A percentile compares a stretch with the other conserved stretches of the same genome.
phyloP scores from a whole-genome alignment of 2,113 vertebrate species.

The Brienomyrus brachyistius region DNA sequence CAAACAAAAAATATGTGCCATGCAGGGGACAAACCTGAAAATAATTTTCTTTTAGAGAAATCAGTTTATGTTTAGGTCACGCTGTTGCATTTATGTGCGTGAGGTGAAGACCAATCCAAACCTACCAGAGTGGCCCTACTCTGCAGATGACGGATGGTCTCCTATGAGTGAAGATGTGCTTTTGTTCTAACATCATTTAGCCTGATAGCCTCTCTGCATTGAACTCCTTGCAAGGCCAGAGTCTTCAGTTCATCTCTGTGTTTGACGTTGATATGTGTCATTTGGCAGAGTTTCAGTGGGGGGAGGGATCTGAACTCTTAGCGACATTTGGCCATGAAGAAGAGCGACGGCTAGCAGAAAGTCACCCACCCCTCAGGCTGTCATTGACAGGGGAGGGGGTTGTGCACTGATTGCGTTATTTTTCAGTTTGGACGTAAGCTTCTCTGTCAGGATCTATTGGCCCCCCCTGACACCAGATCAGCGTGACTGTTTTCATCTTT shows the following conservation, averaged over 20 bases:
- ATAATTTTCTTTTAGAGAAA: neutral
- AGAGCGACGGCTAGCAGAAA: constrained; percentile 39
- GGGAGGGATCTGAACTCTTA: constrained; percentile 46
- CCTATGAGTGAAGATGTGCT: neutral
- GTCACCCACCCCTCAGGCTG: constrained; percentile 46
- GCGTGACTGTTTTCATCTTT: neutral
- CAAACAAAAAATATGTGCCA: neutral
- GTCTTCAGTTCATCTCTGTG: constrained; percentile 23
- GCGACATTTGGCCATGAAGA: constrained; percentile 47
- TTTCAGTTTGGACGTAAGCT: constrained; percentile 23
- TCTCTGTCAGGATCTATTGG: neutral
- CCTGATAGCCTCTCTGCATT: neutral
- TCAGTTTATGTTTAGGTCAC: neutral
- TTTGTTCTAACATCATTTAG: neutral
- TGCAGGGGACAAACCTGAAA: neutral
- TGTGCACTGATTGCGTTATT: constrained; percentile 42
- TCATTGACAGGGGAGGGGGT: constrained; percentile 48
- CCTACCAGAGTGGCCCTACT: neutral
- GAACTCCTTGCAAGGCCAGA: neutral
- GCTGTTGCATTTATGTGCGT: neutral
- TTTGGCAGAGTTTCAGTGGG: constrained; percentile 50
- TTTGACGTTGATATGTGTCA: constrained; percentile 52
- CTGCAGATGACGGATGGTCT: neutral
- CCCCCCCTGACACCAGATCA: constrained; percentile 20
- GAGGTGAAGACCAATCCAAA: neutral